A percentile compares a stretch with the other conserved stretches of the same genome.
These are phyloP conservation scores for Popillia japonica DNA, from an alignment of 1,140 invertebrate species.

Conservation along the genomic window DNA sequence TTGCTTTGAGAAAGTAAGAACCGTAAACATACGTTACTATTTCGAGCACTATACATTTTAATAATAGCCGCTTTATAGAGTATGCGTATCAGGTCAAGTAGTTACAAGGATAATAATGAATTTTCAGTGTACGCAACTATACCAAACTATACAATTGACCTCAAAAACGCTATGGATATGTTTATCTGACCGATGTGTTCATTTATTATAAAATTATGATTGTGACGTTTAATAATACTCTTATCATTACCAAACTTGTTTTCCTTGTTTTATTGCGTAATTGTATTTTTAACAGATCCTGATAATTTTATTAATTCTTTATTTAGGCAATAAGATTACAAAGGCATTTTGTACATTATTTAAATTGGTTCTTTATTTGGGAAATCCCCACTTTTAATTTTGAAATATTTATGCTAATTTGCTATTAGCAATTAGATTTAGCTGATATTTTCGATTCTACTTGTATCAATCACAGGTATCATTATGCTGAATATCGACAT, in stretches of 20 bases:
- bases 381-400: no score
- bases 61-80: background rate
- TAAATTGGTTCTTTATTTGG: no score
- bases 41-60: slow-evolving; percentile 37
- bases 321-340: no score
- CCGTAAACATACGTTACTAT: slow-evolving; percentile 29
- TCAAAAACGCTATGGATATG: slow-evolving; percentile 14
- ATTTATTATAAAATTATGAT: background rate
- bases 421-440: no score
- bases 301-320: no score
- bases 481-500: no score
- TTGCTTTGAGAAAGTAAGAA: slow-evolving; percentile 17
- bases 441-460: no score
- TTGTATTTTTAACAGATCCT: background rate
- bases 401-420: no score
- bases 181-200: slow-evolving; percentile 29
- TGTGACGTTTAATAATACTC: slow-evolving; percentile 5
- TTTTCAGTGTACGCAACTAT: background rate
- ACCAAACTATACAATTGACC: slow-evolving; percentile 12
- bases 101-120: background rate
- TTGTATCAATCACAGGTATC: no score
- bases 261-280: background rate
- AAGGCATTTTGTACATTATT: no score
- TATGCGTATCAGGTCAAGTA: background rate
- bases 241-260: background rate